Conservation (phyloP, 2,113 vertebrate genomes). For the Nesoenas mayeri region DNA sequence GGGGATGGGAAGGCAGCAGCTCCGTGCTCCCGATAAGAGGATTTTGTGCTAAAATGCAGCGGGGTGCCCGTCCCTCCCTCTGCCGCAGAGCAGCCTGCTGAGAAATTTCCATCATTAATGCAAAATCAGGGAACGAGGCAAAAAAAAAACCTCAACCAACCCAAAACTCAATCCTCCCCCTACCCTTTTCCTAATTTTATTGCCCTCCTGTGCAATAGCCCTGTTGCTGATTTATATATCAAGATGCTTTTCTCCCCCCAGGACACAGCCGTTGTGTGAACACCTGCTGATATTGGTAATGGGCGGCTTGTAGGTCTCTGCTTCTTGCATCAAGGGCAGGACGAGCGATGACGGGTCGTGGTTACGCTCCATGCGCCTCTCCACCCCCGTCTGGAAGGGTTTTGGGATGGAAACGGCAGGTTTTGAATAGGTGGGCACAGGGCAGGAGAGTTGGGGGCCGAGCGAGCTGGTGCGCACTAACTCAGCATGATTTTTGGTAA, state of each 20-base stretch:
- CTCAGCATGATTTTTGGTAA: not conserved
- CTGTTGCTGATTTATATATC: not conserved
- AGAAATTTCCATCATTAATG: not conserved
- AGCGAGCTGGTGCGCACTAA: fast-evolving
- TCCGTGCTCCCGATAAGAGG: not conserved
- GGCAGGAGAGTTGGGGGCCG: not conserved
- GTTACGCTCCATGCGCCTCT: fast-evolving
- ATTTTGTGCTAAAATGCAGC: not conserved
- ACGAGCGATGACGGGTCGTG: fast-evolving
- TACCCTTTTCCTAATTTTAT: not conserved
- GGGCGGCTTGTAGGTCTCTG: not conserved
- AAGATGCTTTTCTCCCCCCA: not conserved
- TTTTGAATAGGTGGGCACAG: not conserved
- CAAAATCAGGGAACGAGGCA: not conserved
- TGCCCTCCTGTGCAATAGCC: not conserved
- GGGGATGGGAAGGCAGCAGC: not conserved
- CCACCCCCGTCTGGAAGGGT: not conserved
- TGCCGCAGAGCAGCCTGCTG: not conserved
- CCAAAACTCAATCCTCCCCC: not conserved
- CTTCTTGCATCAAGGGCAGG: not conserved
- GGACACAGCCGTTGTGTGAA: not conserved
- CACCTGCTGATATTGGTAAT: not conserved
- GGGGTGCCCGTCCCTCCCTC: not conserved
- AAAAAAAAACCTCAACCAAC: not conserved
- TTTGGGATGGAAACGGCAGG: not conserved